These are phyloP conservation scores for Ectropis crepuscularia DNA, from an alignment of 2,888 invertebrate genomes.

Conservation along the genomic window DNA sequence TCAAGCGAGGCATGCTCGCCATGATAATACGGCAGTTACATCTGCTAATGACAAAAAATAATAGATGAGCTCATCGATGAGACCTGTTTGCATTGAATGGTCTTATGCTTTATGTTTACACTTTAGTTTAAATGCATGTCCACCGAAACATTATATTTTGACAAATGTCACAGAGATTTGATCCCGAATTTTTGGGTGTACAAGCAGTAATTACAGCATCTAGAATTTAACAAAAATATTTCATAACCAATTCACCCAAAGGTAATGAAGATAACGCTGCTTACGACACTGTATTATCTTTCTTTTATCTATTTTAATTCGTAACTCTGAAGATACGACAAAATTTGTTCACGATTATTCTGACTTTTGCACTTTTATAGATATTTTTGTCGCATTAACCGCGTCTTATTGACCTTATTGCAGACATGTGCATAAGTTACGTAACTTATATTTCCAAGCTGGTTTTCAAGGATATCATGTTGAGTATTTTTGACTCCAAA, in stretches of 20 bases:
- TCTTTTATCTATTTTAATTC: conserved; percentile 44
- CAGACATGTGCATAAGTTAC: conserved; percentile 32
- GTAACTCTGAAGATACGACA: conserved; percentile 22
- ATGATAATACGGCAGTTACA: conserved; percentile 50
- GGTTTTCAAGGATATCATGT: conserved; percentile 46
- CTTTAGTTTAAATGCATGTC: conserved; percentile 36
- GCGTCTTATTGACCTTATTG: conserved; percentile 22
- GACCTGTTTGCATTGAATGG: conserved; percentile 48
- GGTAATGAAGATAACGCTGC: conserved; percentile 34
- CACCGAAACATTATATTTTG: conserved; percentile 38
- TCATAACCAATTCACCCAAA: conserved; percentile 48
- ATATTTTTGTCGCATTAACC: conserved; percentile 1
- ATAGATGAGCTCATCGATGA: conserved; percentile 62
- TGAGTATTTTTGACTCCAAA: conserved; percentile 33
- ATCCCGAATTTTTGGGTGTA: conserved; percentile 52
- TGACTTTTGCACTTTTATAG: conserved; percentile 7
- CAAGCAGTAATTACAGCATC: conserved; percentile 44
- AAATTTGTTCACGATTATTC: conserved; percentile 7
- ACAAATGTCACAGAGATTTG: conserved; percentile 49
- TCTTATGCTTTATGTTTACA: conserved; percentile 45
- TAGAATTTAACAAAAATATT: conserved; percentile 46
- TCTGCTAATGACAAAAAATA: conserved; percentile 65
- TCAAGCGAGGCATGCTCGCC: conserved; percentile 53
- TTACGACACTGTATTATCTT: conserved; percentile 47
- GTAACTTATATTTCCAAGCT: conserved; percentile 30